A percentile compares a stretch with the other conserved stretches of the same genome.
These are phyloP conservation scores for Drosophila kokeensis DNA, from an alignment of 2,888 invertebrate species.

Conservation along the genomic window DNA sequence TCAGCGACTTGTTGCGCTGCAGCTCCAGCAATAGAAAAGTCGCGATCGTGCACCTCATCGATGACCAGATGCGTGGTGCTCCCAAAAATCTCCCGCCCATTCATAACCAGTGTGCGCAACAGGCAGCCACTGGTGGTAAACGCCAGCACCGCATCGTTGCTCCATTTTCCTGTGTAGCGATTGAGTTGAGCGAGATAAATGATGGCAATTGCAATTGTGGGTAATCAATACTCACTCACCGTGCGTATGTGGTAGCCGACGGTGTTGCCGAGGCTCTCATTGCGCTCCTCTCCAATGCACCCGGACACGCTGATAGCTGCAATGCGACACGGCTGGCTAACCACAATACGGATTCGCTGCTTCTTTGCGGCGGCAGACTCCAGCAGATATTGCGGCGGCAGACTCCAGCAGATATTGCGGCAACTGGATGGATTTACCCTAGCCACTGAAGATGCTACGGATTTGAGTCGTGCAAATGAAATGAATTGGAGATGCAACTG, in stretches of 20 bases:
- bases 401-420: constrained; percentile 95
- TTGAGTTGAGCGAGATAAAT: neutral
- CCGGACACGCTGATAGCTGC: constrained; percentile 96
- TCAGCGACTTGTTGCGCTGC: constrained; percentile 89
- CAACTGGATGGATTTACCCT: constrained; percentile 97
- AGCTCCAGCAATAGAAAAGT: constrained; percentile 94
- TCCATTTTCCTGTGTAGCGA: constrained; percentile 68
- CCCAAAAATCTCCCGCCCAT: constrained; percentile 85
- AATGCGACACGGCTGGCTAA: constrained; percentile 96
- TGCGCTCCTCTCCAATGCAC: constrained; percentile 91
- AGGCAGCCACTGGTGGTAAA: constrained; percentile 84
- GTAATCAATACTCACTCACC: constrained; percentile 87
- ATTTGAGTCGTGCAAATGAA: constrained; percentile 26
- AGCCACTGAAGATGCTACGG: constrained; percentile 86
- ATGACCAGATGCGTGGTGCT: constrained; percentile 92
- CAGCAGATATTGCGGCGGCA: constrained; percentile 94
- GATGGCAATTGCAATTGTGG: neutral
- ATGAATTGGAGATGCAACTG: constrained; percentile 46
- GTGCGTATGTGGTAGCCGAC: constrained; percentile 96
- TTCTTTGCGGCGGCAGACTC: constrained; percentile 88
- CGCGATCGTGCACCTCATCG: constrained; percentile 98
- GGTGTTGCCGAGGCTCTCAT: constrained; percentile 88
- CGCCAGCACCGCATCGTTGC: constrained; percentile 75
- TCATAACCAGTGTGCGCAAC: constrained; percentile 94
- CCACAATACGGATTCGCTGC: constrained; percentile 92